phyloP scores from a whole-genome alignment of 2,797 vertebrate genomes.

The Rhincodon typus region DNA sequence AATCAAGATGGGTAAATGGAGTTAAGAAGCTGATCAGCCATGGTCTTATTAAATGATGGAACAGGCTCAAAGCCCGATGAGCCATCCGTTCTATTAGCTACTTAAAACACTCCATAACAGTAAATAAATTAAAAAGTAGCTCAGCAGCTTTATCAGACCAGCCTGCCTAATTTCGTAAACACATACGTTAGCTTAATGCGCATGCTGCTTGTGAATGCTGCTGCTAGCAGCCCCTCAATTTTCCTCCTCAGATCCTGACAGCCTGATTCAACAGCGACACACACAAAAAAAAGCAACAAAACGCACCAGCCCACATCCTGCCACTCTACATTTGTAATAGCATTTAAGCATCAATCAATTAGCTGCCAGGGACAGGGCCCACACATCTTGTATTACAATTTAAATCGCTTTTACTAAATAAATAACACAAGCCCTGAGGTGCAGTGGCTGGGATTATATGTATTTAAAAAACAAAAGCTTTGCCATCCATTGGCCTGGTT shows the following conservation, averaged over 20 bases:
- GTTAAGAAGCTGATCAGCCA: background rate
- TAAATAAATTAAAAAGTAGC: background rate
- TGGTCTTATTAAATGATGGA: background rate
- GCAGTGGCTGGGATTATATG: conserved; percentile 72
- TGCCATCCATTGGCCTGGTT: conserved; percentile 63
- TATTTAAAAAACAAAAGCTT: conserved; percentile 55
- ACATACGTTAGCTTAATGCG: background rate
- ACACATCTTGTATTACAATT: conserved; percentile 67
- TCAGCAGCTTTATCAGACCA: background rate
- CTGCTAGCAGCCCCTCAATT: too few relatives aligned
- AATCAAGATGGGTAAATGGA: background rate
- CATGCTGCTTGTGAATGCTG: background rate
- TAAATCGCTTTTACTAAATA: conserved; percentile 75
- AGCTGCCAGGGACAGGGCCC: conserved; percentile 59
- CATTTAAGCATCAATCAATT: conserved; percentile 71
- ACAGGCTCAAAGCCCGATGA: background rate
- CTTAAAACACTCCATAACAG: background rate
- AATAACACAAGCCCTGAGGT: conserved; percentile 69
- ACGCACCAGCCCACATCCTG: conserved; percentile 51
- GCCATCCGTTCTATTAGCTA: background rate
- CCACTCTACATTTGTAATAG: conserved; percentile 62
- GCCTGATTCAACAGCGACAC: conserved; percentile 39
- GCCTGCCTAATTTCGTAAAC: background rate
- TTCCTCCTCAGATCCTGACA: conserved; percentile 28
- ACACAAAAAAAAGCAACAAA: conserved; percentile 39